Base-by-base conservation (phyloP, 2,888 invertebrate species). In the Dysmachus trigonus region DNA sequence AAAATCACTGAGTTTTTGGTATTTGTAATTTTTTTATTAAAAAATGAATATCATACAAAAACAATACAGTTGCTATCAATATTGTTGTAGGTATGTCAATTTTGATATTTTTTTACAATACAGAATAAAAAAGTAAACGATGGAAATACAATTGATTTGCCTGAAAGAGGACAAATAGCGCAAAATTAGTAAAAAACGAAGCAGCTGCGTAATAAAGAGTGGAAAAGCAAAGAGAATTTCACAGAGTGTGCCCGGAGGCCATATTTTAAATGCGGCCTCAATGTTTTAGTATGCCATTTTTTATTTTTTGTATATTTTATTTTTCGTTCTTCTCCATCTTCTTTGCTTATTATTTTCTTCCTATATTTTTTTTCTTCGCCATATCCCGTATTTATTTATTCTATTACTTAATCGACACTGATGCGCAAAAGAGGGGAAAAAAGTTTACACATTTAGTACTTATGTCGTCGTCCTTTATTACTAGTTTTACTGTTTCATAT, bases 11-110 rank as follows among this genome's bases (percentile, higher is more conserved):
- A 10, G 18, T 27, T 62, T 85, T 79, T 71, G 77, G 41, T 85
- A 76, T 79, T 71, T 85, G 71, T 85, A 76, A 35, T 85, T 79
- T 71, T 85, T 85, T 85, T 85, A 85, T 85, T 85, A 85, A 85
- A 85, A 85, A 85, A 85, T 79, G 85, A 85, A 85, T 85, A 85
- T 85, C 85, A 85, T 85, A 85, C 85, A 85, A 85, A 85, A 85
- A 85, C 85, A 85, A 85, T 82, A 82, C 82, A 82, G 35, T 82
- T 82, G 82, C 82, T 82, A 82, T 82, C 82, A 71, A 82, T 82
- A 82, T 82, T 82, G 82, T 82, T 62, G 53, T 82, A 79, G 51
- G 79, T 82, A 82, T 82, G 82, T 82, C 82, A 82, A 82, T 82
- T 82, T 82, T 82, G 82, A 82, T 82, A 82, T 82, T 62, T 82